Percentiles rank a stretch among this genome's conserved stretches.
phyloP scores from a whole-genome alignment of 35 echinoderm and acorn worm genomes.

The Lytechinus variegatus region DNA sequence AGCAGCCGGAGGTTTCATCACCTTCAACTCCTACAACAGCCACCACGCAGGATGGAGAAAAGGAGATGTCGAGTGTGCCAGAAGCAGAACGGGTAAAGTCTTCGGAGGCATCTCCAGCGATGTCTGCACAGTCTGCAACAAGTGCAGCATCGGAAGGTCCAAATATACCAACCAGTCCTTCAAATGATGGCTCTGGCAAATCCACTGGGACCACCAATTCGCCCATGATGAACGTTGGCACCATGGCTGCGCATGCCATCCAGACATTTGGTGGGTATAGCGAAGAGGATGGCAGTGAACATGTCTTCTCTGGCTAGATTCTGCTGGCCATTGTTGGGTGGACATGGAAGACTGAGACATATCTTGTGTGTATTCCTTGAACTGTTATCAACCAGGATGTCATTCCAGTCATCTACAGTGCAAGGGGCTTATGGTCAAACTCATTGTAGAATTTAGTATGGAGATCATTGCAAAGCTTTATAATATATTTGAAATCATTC shows the following conservation, averaged over 20 bases:
- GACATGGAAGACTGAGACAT: not conserved
- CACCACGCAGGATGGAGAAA: not conserved
- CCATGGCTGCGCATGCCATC: conserved; percentile 23
- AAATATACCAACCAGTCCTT: not conserved
- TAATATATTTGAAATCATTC: too few relatives aligned
- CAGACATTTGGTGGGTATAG: not conserved
- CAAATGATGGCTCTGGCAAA: not conserved
- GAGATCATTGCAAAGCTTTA: not conserved
- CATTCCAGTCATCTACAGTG: not conserved
- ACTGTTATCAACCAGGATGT: not conserved
- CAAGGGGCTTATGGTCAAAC: not conserved
- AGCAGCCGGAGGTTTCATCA: not conserved
- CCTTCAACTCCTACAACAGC: not conserved
- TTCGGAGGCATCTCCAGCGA: not conserved
- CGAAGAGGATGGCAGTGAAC: conserved; percentile 17
- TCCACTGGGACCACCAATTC: conserved; percentile 27
- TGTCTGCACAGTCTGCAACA: not conserved
- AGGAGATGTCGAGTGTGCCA: not conserved
- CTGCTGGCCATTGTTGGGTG: not conserved
- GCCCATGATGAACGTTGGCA: conserved; percentile 41
- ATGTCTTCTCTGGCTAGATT: conserved; percentile 34
- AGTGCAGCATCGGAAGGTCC: not conserved
- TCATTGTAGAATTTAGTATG: not conserved
- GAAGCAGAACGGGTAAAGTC: not conserved
- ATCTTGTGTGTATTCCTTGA: not conserved